Base-by-base conservation (phyloP, 2,797 vertebrate species). In the Chloroceryle amazona region DNA sequence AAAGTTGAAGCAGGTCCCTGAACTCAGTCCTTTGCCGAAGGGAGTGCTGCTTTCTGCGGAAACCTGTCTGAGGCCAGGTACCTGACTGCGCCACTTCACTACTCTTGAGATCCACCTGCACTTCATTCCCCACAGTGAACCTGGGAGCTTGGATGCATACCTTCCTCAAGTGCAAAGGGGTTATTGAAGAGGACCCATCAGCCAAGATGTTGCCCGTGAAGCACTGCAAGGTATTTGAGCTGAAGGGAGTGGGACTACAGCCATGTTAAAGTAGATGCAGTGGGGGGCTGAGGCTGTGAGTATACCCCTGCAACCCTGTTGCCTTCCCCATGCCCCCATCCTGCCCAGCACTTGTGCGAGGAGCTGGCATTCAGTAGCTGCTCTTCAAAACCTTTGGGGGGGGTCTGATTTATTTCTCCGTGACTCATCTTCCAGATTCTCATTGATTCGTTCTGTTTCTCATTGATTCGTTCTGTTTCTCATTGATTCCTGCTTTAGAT, bases 61-160 rank as follows among this genome's bases (percentile, higher is more conserved):
- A 60, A 70, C 84, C 67, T 13, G 49, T 35, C 80, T 11, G 72
- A 72, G 86, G 58, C 1, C 11, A 74, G 39, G 60, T 58, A 37
- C 39, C 85, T 9, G 76, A 25, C 83, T 33, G 74, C 39, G 3
- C 16, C 62, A 16, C 63, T 44, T 66, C 41, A 7, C 1, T 0
- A 31, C 7, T 3, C n/a, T 8, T 0, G 0, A 81, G 37, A n/a
- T 23, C 58, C 55, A 55, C 74, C 81, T 35, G 57, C 1, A 0
- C 26, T 81, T 79, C 7, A 0, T 31, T 61, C 31, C 62, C 54
- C 22, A 29, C 58, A 28, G 67, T 0, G 3, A 85, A 33, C 44
- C 65, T 29, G 28, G 35, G 66, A 88, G 35, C 60, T 68, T 10
- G 3, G 58, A 72, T 76, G 46, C 83, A 72, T 25, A 70, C 74